Evolutionary conservation across 2,888 invertebrate genomes (phyloP).

Genomic region (Pseudococcus viburni): DNA sequence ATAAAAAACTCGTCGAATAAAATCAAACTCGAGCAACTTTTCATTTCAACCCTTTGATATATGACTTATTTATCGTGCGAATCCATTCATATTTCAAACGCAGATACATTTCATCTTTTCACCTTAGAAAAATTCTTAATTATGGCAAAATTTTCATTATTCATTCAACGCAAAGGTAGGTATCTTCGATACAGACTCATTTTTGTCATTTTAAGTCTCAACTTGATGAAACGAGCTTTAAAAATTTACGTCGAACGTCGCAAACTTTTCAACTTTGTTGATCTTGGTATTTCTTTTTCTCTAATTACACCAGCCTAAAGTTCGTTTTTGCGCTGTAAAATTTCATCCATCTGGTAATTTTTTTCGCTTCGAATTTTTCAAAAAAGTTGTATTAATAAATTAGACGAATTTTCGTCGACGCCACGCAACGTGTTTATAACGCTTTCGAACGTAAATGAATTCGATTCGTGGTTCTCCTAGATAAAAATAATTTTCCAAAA

Average conservation of each 20-base stretch:
- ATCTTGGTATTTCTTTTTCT: neutral
- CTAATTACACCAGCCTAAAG: neutral
- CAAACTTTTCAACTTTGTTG: conserved; percentile 32
- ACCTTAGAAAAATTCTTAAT: neutral
- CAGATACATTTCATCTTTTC: neutral
- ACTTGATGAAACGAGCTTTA: conserved; percentile 3
- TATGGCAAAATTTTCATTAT: neutral
- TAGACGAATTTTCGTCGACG: neutral
- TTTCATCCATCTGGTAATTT: neutral
- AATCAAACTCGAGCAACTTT: no score
- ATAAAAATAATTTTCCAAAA: conserved; percentile 10
- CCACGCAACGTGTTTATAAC: neutral
- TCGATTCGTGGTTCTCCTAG: neutral
- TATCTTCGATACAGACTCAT: neutral
- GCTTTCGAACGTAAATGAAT: conserved; percentile 1
- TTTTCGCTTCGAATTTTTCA: neutral
- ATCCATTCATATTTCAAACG: neutral
- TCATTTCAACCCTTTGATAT: no score
- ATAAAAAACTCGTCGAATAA: no score
- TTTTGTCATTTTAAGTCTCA: neutral
- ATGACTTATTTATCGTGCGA: no score
- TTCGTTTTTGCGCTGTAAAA: neutral
- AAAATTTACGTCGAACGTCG: neutral
- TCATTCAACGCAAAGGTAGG: neutral
- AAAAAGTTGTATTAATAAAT: conserved; percentile 33